These are phyloP conservation scores for Silurus lanzhouensis DNA, from an alignment of 2,797 vertebrate species.

Conservation along the genomic window DNA sequence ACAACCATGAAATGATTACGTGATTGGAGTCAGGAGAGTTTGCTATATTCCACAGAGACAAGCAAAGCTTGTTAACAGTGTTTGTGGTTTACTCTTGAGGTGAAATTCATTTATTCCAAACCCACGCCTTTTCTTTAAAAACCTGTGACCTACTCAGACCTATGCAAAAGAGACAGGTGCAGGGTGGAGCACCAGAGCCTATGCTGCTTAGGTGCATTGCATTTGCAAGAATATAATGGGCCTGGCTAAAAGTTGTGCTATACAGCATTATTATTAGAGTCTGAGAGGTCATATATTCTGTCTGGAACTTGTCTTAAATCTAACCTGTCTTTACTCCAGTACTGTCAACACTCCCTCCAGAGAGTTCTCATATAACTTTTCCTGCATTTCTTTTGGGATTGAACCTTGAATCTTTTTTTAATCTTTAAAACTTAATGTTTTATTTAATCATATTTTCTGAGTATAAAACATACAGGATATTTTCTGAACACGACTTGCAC, in stretches of 20 bases:
- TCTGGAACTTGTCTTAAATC: constrained; percentile 1
- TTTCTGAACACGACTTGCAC: too few species aligned
- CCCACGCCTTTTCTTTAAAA: constrained; percentile 24
- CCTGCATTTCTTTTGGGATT: neutral
- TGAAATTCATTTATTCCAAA: constrained; percentile 25
- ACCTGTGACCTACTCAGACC: neutral
- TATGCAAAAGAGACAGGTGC: constrained; percentile 6
- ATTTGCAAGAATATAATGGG: neutral
- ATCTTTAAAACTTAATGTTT: too few species aligned
- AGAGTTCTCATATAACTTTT: neutral
- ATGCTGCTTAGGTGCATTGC: constrained; percentile 46
- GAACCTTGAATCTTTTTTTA: too few species aligned
- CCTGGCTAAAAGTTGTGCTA: constrained; percentile 54
- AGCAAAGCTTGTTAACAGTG: neutral
- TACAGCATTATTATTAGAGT: constrained; percentile 30
- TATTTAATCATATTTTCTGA: too few species aligned
- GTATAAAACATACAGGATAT: too few species aligned
- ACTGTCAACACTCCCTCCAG: neutral
- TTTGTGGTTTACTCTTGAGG: neutral
- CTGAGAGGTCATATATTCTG: neutral
- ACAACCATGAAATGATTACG: constrained; percentile 50
- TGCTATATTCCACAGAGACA: neutral
- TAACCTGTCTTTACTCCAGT: neutral
- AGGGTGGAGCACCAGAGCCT: constrained; percentile 53
- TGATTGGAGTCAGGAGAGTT: constrained; percentile 46